Evolutionary conservation across 2,113 vertebrate genomes (phyloP), one percentile per base, ranked within the genome.

Genomic region (Condylura cristata): DNA sequence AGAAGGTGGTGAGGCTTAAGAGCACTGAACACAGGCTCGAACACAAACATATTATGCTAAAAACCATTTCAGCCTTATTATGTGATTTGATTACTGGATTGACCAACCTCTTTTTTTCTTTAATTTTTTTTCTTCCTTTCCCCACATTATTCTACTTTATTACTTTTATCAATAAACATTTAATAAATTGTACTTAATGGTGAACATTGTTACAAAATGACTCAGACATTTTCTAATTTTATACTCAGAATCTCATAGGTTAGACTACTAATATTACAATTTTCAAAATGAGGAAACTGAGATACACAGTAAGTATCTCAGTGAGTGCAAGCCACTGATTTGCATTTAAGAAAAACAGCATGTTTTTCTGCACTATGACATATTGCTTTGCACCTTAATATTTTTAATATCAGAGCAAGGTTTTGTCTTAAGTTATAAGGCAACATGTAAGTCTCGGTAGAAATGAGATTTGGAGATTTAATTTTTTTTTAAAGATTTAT

Each of bases 341-440:
- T 95, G 6, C 24, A 24, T 61, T n/a, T 63, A 97, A 20, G 18
- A 93, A 70, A 4, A 88, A 51, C 20, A n/a, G 3, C 3, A 1
- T 17, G 66, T 8, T 39, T 39, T 24, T 37, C 28, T 90, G 28
- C 39, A 20, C 4, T 46, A 41, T n/a, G 0, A 24, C 18, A 37
- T 81, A 72, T 66, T 88, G 13, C 11, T 72, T 95, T 37, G 82
- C 39, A 89, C 13, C 44, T 83, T 92, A 63, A 79, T 60, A 92
- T 80, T 75, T 92, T 94, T 88, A 85, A 65, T 18, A 78, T 51
- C 10, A 39, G 30, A 68, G 37, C 6, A 72, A 82, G 8, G 9
- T 71, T 34, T 79, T 95, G 17, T 51, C 34, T 79, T 82, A 41
- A 48, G 7, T 66, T 70, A 83, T 53, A 87, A 76, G n/a, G 46